Evolutionary conservation across 2,888 invertebrate species (phyloP), one percentile per base, ranked within the genome.

Genomic region (Leptothorax acervorum): DNA sequence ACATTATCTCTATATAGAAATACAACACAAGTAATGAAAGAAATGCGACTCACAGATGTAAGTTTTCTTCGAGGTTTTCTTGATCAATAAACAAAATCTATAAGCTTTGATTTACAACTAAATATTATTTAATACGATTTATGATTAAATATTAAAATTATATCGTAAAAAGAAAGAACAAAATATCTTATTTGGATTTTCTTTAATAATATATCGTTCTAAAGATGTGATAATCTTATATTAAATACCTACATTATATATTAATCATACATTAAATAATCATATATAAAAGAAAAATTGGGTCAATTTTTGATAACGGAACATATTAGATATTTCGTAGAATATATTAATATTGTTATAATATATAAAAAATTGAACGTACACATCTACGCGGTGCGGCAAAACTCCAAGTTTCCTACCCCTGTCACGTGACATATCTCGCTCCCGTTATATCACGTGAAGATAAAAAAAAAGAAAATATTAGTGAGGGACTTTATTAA

Each of bases 401-500:
- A 65, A 76, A 76, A 51, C 48, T 63, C 23, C 23, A 48, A 63
- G 28, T 31, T 68, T 55, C 31, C 63, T 51, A 76, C 28, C 66
- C n/a, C n/a, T 31, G 35, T 79, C 57, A 45, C 35, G 70, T 70
- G 53, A 55, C 35, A n/a, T 23, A 42, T 51, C 15, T 8, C 18
- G 11, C 12, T 74, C 9, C 23, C 23, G 15, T 51, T 39, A 5
- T 31, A 31, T 15, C n/a, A 23, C 23, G n/a, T 55, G 45, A 68
- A 68, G 15, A 57, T 4, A 39, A 15, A 42, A 66, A n/a, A 62
- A 76, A 15, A 42, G 35, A 15, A 39, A 39, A n/a, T 3, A 39
- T 39, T 28, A 35, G 35, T 11, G 12, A 53, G 42, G 28, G 28
- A 76, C 42, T 76, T 42, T 57, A 57, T 79, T 79, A 71, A 79